Evolutionary conservation across 2,113 vertebrate genomes (phyloP).

Genomic region (Silurus asotus): DNA sequence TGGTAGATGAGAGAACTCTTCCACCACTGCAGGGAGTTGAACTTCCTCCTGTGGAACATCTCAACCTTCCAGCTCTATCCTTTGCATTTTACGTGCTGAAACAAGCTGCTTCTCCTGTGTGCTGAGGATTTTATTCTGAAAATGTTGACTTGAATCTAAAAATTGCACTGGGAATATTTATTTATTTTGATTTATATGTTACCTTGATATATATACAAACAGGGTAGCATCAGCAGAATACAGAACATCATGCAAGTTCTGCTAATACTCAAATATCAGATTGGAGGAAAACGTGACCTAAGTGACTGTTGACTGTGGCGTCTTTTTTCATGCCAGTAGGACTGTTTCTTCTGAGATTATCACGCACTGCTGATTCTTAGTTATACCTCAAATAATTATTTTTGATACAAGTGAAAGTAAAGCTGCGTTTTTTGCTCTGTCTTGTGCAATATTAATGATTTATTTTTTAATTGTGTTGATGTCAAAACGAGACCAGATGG

Average conservation of each 20-base stretch:
- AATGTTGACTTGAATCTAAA: not conserved
- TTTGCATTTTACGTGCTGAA: constrained; percentile 85
- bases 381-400: not conserved
- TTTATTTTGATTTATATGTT: not conserved
- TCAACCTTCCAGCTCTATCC: constrained; percentile 82
- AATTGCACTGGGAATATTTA: not conserved
- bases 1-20: constrained; percentile 82
- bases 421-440: not conserved
- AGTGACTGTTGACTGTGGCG: not conserved
- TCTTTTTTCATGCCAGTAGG: not conserved
- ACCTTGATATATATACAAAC: not conserved
- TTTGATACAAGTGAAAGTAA: not conserved
- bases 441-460: not conserved
- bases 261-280: not conserved
- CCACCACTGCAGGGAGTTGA: constrained; percentile 72
- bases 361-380: not conserved
- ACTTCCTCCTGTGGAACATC: constrained; percentile 65
- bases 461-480: not conserved
- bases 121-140: constrained; percentile 52
- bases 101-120: constrained; percentile 75
- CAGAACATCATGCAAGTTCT: not conserved
- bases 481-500: not conserved
- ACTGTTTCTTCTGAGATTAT: not conserved
- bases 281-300: not conserved
- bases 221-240: not conserved